Conservation (phyloP, 1,140 invertebrate species). For the Drosophila takahashii region DNA sequence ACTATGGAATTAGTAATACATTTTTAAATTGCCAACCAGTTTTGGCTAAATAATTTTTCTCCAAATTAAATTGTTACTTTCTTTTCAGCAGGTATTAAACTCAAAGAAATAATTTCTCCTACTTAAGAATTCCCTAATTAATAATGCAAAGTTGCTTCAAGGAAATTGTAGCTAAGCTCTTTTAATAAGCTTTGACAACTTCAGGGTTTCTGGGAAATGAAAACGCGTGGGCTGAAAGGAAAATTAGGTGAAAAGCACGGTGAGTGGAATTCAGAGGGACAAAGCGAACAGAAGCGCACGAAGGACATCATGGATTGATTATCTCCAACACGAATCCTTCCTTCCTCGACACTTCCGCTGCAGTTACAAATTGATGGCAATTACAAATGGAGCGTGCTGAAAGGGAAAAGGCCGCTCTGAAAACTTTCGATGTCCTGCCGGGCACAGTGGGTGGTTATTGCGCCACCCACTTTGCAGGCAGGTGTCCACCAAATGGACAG, state of each 20-base stretch:
- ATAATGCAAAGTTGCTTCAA: neutral
- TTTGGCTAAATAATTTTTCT: no score
- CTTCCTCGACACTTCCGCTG: constrained; percentile 29
- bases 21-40: no score
- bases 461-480: neutral
- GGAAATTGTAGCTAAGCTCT: neutral
- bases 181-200: neutral
- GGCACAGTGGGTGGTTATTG: constrained; percentile 6
- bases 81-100: neutral
- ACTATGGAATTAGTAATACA: neutral
- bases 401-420: neutral
- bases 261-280: neutral
- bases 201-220: neutral
- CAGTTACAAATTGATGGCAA: constrained; percentile 39
- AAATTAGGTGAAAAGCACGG: constrained; percentile 4
- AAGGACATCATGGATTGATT: constrained; percentile 27
- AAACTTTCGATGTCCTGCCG: constrained; percentile 38
- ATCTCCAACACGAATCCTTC: constrained; percentile 20
- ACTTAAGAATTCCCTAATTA: neutral
- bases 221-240: no score
- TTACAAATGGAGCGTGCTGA: constrained; percentile 19
- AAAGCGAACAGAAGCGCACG: neutral
- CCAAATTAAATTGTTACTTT: neutral
- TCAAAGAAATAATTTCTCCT: neutral
- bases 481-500: constrained; percentile 5